These are phyloP conservation scores for Morinoia aosen DNA, from an alignment of 2,888 invertebrate species.

Conservation along the genomic window DNA sequence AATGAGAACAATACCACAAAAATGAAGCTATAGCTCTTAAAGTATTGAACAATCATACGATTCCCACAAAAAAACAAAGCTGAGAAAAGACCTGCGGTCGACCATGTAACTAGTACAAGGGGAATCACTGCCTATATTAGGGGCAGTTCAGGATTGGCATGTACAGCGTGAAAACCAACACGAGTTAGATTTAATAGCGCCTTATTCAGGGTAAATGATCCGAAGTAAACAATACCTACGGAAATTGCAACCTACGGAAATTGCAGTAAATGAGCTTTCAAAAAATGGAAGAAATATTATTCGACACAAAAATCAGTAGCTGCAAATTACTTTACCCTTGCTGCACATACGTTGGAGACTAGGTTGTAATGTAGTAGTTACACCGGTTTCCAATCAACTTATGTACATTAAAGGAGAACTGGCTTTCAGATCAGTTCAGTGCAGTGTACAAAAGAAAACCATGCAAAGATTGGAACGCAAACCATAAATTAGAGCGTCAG, in stretches of 20 bases:
- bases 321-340: neutral
- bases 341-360: neutral
- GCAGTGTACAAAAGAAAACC: neutral
- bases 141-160: too few relatives aligned
- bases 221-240: neutral
- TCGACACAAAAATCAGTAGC: neutral
- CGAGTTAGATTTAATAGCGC: neutral
- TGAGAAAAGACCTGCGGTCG: too few relatives aligned
- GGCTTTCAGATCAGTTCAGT: neutral
- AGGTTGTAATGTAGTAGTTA: neutral
- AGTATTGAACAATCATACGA: too few relatives aligned
- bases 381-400: neutral
- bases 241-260: neutral
- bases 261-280: neutral
- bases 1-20: too few relatives aligned
- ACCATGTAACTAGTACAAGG: too few relatives aligned
- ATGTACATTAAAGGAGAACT: neutral
- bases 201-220: neutral
- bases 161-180: too few relatives aligned
- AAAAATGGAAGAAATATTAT: neutral
- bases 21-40: too few relatives aligned
- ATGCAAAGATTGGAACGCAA: neutral
- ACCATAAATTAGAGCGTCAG: neutral
- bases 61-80: too few relatives aligned
- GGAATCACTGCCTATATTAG: too few relatives aligned